A percentile compares a stretch with the other conserved stretches of the same genome.
Evolutionary conservation across 2,797 vertebrate genomes (phyloP).

Genomic region (Lates japonicus): DNA sequence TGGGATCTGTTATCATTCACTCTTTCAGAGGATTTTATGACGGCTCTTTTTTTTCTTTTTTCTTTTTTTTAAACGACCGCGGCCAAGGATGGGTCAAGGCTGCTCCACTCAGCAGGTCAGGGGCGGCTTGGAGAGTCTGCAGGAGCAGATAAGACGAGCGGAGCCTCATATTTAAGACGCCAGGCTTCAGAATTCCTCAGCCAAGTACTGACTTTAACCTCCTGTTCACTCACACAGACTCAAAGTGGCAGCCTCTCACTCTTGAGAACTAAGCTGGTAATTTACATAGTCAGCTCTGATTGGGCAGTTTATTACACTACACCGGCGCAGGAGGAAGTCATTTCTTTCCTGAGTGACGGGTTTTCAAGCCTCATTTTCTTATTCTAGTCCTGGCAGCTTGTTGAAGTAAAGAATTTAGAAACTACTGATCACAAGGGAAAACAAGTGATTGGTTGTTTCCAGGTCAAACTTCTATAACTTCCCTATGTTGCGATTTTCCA

Average conservation of each 20-base stretch:
- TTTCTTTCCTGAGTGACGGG: neutral
- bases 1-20: constrained; percentile 45
- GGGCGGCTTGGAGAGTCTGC: constrained; percentile 46
- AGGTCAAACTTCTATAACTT: neutral
- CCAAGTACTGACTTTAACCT: constrained; percentile 8
- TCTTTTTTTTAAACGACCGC: neutral
- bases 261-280: neutral
- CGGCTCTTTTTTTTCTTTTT: constrained; percentile 17
- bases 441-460: no score
- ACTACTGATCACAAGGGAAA: neutral
- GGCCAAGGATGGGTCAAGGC: constrained; percentile 39
- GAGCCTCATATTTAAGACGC: constrained; percentile 30
- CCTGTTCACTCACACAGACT: neutral
- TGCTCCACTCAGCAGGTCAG: constrained; percentile 45
- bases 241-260: neutral
- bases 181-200: constrained; percentile 24
- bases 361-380: neutral
- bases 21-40: constrained; percentile 24
- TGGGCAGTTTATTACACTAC: neutral
- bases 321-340: neutral
- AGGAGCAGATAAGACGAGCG: constrained; percentile 65
- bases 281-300: neutral
- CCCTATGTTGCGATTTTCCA: no score
- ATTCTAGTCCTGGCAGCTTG: neutral
- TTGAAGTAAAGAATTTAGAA: neutral